phyloP scores from a whole-genome alignment of 1,140 invertebrate genomes.

The Brachionus koreanus region DNA sequence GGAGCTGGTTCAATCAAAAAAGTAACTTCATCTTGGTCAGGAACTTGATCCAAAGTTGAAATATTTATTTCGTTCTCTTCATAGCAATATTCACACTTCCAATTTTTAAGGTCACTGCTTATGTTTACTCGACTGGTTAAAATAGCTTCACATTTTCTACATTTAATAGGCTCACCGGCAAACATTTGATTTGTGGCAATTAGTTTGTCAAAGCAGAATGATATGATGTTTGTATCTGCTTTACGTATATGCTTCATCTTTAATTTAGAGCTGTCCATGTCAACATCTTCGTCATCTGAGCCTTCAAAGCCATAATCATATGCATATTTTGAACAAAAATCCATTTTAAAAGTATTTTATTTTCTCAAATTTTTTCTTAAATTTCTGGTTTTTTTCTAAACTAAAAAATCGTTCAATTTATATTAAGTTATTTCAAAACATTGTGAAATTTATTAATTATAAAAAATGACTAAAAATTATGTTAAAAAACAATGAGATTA shows the following conservation, averaged over 20 bases:
- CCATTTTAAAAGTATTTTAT: slow-evolving; percentile 17
- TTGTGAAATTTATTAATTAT: no score
- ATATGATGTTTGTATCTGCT: slow-evolving; percentile 37
- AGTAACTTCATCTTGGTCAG: slow-evolving; percentile 50
- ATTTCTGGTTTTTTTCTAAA: background rate
- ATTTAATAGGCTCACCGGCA: slow-evolving; percentile 18
- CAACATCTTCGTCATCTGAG: background rate
- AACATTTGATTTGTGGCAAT: background rate
- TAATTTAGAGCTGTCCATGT: background rate
- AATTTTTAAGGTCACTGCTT: background rate
- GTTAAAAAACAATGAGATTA: no score
- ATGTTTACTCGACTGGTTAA: background rate
- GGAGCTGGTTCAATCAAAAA: slow-evolving; percentile 49
- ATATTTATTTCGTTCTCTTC: slow-evolving; percentile 47
- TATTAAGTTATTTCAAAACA: no score
- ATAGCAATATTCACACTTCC: slow-evolving; percentile 52
- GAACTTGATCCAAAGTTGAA: slow-evolving; percentile 49
- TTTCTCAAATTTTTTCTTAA: background rate
- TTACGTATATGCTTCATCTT: background rate
- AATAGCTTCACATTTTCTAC: slow-evolving; percentile 29
- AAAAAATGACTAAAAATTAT: no score
- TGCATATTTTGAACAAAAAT: slow-evolving; percentile 29
- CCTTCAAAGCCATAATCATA: slow-evolving; percentile 33
- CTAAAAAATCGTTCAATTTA: no score
- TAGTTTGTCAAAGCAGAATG: background rate